These are phyloP conservation scores for Danaus melanippus DNA, from an alignment of 1,140 invertebrate genomes.

Conservation along the genomic window DNA sequence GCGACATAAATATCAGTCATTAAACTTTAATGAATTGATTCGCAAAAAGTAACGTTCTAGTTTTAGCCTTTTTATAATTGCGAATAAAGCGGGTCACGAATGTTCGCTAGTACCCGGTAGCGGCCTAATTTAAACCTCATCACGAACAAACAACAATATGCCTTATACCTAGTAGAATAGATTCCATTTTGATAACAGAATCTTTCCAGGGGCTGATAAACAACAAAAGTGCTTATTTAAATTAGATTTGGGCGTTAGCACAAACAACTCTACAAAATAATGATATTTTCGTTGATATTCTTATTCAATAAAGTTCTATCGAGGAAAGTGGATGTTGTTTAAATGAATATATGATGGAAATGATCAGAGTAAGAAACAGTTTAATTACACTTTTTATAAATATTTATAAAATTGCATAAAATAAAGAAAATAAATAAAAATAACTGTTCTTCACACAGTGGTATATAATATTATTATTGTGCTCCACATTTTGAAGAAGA, in stretches of 20 bases:
- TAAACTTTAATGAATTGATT: slow-evolving; percentile 26
- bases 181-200: slow-evolving; percentile 9
- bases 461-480: too few relatives aligned
- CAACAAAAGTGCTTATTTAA: slow-evolving; percentile 30
- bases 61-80: slow-evolving; percentile 37
- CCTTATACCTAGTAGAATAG: slow-evolving; percentile 19
- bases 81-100: slow-evolving; percentile 33
- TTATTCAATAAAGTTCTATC: slow-evolving; percentile 23
- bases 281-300: slow-evolving; percentile 28
- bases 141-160: slow-evolving; percentile 15
- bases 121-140: slow-evolving; percentile 26
- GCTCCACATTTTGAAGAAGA: too few relatives aligned
- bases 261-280: slow-evolving; percentile 28
- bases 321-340: too few relatives aligned
- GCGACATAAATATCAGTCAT: background rate
- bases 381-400: too few relatives aligned
- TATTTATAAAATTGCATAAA: too few relatives aligned
- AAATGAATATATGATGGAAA: too few relatives aligned
- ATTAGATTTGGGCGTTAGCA: slow-evolving; percentile 36
- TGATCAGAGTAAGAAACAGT: too few relatives aligned
- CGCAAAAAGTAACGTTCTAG: slow-evolving; percentile 27
- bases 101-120: slow-evolving; percentile 19
- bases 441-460: too few relatives aligned
- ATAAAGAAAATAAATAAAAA: too few relatives aligned
- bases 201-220: slow-evolving; percentile 25